Conservation (phyloP, 1,140 invertebrate species). For the Dendrolimus punctatus region DNA sequence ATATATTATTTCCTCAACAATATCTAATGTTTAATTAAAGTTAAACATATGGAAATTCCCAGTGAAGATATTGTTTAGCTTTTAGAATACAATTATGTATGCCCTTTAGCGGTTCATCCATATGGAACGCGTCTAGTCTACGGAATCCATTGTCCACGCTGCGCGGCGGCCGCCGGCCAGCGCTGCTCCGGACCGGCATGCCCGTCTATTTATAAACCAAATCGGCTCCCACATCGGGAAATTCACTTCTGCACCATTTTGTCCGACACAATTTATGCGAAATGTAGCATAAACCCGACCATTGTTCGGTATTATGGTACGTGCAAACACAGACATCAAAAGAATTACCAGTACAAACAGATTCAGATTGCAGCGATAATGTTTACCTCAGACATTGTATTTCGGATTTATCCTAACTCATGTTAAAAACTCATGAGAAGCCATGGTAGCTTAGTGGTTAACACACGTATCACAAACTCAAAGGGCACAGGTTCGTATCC, state of each 20-base stretch:
- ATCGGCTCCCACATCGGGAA: conserved; percentile 39
- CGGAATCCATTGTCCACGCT: conserved; percentile 62
- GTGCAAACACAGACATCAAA: too few relatives aligned
- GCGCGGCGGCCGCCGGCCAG: conserved; percentile 20
- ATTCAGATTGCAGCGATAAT: too few relatives aligned
- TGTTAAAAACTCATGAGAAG: too few relatives aligned
- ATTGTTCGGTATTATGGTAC: too few relatives aligned
- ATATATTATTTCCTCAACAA: too few relatives aligned
- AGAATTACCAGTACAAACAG: too few relatives aligned
- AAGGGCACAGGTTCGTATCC: too few relatives aligned
- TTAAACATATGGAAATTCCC: conserved; percentile 5
- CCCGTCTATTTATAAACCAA: conserved; percentile 55
- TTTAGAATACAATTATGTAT: conserved; percentile 33
- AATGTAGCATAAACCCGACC: not conserved
- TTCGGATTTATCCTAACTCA: too few relatives aligned
- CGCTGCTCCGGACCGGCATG: conserved; percentile 17
- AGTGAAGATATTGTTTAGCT: conserved; percentile 14
- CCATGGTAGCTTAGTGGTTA: too few relatives aligned
- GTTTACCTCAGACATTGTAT: too few relatives aligned
- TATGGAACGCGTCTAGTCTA: conserved; percentile 61
- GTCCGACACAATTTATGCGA: conserved; percentile 23
- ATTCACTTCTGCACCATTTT: conserved; percentile 25
- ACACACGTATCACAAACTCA: too few relatives aligned
- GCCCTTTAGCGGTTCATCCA: conserved; percentile 57
- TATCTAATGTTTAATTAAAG: conserved; percentile 8